Percentiles rank a stretch among this genome's conserved stretches.
Conservation (phyloP, 2,888 invertebrate species). For the Chalcosyrphus nemorum region DNA sequence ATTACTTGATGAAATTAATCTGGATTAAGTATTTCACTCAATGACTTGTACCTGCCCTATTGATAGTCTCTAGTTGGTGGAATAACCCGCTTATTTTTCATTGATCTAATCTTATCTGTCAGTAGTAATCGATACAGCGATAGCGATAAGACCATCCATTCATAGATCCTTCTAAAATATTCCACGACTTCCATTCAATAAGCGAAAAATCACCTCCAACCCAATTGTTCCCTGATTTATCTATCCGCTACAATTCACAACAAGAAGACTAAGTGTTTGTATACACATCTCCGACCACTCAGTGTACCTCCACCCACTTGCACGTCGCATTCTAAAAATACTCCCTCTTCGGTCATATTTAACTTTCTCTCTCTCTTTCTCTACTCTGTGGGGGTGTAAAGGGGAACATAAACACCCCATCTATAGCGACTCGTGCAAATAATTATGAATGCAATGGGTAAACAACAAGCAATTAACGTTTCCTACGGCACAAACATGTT, state of each 20-base stretch:
- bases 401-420: not conserved
- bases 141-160: not conserved
- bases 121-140: no score
- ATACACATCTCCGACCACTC: not conserved
- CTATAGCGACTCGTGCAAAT: not conserved
- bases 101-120: no score
- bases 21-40: no score
- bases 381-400: not conserved
- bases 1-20: no score
- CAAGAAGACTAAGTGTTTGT: not conserved
- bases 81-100: no score
- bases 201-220: not conserved
- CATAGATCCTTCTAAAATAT: not conserved
- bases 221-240: not conserved
- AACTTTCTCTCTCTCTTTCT: not conserved
- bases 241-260: not conserved
- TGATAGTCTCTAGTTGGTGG: no score
- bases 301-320: not conserved
- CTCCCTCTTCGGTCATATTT: not conserved
- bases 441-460: slow-evolving; percentile 22
- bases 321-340: slow-evolving; percentile 12
- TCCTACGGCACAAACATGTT: not conserved
- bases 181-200: not conserved
- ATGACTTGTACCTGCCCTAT: no score
- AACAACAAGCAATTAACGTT: slow-evolving; percentile 17